These are phyloP conservation scores for Lates japonicus DNA, from an alignment of 2,797 vertebrate species.

Conservation along the genomic window DNA sequence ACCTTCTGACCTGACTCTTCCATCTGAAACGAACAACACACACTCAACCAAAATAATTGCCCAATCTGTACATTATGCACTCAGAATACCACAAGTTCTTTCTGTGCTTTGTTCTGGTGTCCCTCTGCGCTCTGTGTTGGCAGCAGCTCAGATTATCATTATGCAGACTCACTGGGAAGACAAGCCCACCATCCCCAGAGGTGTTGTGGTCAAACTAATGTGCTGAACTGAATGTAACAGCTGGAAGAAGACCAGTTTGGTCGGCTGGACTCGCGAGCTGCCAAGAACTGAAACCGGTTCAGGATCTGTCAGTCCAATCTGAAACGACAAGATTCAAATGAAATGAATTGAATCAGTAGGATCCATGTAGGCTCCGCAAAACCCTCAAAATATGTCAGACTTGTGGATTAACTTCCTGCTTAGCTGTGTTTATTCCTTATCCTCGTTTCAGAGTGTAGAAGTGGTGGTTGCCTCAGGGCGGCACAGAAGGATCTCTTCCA, in stretches of 20 bases:
- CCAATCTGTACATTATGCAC: conserved; percentile 10
- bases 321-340: background rate
- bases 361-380: background rate
- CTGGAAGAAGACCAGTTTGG: conserved; percentile 17
- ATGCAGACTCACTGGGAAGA: conserved; percentile 22
- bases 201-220: conserved; percentile 13
- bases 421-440: background rate
- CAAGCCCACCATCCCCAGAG: conserved; percentile 5
- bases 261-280: background rate
- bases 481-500: background rate
- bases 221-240: conserved; percentile 28
- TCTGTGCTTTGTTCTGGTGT: conserved; percentile 7
- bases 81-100: conserved; percentile 4
- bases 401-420: background rate
- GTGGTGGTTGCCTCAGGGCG: background rate
- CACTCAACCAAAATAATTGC: background rate
- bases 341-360: background rate
- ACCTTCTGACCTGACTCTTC: background rate
- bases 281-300: conserved; percentile 10
- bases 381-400: background rate
- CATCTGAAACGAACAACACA: background rate
- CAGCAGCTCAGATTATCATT: background rate
- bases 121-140: conserved; percentile 18
- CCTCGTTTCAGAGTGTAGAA: background rate
- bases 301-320: conserved; percentile 1